Base-by-base conservation (phyloP, 2,888 invertebrate genomes). In the Microctonus brassicae region DNA sequence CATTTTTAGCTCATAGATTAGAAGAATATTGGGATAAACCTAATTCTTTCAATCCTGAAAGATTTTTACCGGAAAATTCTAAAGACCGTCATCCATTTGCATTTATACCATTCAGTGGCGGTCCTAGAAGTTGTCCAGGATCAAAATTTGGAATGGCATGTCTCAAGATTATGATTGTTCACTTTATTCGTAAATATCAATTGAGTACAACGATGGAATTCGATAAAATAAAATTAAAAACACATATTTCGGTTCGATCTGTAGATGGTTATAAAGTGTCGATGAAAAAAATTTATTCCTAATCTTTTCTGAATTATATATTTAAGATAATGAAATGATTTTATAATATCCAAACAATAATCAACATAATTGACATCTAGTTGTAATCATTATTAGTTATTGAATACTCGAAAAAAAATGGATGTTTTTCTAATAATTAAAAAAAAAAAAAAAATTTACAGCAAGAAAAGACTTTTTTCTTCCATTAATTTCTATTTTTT, bases 11-110 rank as follows among this genome's bases (percentile, higher is more conserved):
- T 42, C 80, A 80, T 26, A 75, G 79, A 69, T 76, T 72, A 52
- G 63, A 55, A 7, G 74, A 77, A 60, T 78, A 71, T 65, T 81
- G 81, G 81, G n/a, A 11, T 7, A 73, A 78, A 33, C 81, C 81
- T 0, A 74, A 77, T 6, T 76, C 78, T 67, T 81, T 80, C 36
- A 61, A 76, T 53, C 81, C 80, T 0, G 80, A 81, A 53, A 64
- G 81, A 73, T 80, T 80, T 66, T 65, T 75, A 13, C 75, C 73
- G 0, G 79, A 81, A 70, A 77, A 80, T 66, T 74, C 78, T 0
- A 69, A 53, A n/a, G 72, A 70, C n/a, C 70, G 81, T 33, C 80
- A 79, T 69, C 74, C 79, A 9, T 80, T 65, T 33, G 74, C 80
- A 0, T 78, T 76, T 26, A 36, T 78, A 47, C 76, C 80, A 2